Conservation (phyloP, 1,140 invertebrate species). For the Cydia fagiglandana region DNA sequence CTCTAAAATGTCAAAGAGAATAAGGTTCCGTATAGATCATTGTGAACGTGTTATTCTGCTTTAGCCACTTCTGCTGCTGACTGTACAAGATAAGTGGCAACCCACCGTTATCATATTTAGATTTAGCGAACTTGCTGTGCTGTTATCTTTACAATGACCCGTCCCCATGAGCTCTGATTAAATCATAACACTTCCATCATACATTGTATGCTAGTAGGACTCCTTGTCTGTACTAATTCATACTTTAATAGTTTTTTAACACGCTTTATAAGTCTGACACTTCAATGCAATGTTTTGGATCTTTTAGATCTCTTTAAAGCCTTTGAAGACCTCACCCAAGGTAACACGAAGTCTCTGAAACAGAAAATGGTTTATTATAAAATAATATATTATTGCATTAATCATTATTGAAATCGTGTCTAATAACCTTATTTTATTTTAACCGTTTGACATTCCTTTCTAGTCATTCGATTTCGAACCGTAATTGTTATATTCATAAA, state of each 20-base stretch:
- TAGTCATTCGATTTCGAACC: no score
- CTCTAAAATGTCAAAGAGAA: no score
- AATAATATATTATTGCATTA: neutral
- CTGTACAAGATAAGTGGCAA: neutral
- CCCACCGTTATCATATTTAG: conserved; percentile 2
- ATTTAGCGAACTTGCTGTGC: conserved; percentile 37
- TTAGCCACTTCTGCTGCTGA: no score
- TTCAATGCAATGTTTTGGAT: conserved; percentile 65
- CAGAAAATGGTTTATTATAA: conserved; percentile 31
- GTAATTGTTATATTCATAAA: no score
- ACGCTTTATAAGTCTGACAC: conserved; percentile 4
- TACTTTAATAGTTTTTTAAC: neutral
- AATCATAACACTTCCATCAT: neutral
- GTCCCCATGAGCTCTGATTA: conserved; percentile 2
- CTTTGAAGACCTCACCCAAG: conserved; percentile 68
- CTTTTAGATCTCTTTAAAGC: conserved; percentile 64
- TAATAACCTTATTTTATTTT: no score
- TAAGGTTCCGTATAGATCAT: no score
- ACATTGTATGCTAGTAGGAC: neutral
- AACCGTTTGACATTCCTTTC: no score
- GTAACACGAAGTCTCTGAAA: conserved; percentile 69
- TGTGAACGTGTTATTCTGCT: no score
- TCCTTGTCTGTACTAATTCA: neutral
- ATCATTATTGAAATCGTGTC: no score
- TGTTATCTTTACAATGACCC: neutral